Evolutionary conservation across 2,888 invertebrate species (phyloP), one percentile per base, ranked within the genome.

Genomic region (Pristionchus entomophagus): DNA sequence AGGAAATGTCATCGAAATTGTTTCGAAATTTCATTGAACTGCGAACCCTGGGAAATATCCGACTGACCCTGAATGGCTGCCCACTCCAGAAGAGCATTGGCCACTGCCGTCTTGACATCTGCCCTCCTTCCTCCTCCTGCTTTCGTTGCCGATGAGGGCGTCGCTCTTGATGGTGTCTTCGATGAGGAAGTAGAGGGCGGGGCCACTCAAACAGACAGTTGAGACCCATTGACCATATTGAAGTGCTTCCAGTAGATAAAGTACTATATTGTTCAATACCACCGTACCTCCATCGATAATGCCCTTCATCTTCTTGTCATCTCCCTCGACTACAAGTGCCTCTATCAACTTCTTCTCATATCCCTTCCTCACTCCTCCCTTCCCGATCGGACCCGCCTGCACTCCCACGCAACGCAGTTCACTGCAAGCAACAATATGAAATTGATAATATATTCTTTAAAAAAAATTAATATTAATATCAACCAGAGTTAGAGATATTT

Each of bases 331-430:
- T 3, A 38, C 49, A 17, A 53, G 38, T 38, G 59, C 69, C 14
- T 73, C 85, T 0, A 85, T 32, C 56, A 85, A 22, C 19, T 41
- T 73, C 85, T 38, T 51, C 53, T 85, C 85, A 38, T 85, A 85
- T n/a, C 26, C 45, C 53, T 65, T 77, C 45, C 85, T 73, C 56
- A 85, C 53, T 73, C 77, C 77, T 38, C 77, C 85, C 22, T 49
- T 62, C 35, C 38, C 83, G 12, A 85, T 85, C 53, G 85, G 85
- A 38, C 85, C 85, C 8, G 85, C 85, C 6, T 29, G 53, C 26
- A 85, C 73, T n/a, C 85, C 85, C 26, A 65, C 32, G 0, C 14
- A 1, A 10, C 65, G 62, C 19, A 84, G 65, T 22, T 84, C 83
- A 62, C 83, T 84, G 49, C 41, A 84, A 65, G 17, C 38, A 41